Evolutionary conservation across 2,113 vertebrate genomes (phyloP).

Genomic region (Lophura nycthemera): DNA sequence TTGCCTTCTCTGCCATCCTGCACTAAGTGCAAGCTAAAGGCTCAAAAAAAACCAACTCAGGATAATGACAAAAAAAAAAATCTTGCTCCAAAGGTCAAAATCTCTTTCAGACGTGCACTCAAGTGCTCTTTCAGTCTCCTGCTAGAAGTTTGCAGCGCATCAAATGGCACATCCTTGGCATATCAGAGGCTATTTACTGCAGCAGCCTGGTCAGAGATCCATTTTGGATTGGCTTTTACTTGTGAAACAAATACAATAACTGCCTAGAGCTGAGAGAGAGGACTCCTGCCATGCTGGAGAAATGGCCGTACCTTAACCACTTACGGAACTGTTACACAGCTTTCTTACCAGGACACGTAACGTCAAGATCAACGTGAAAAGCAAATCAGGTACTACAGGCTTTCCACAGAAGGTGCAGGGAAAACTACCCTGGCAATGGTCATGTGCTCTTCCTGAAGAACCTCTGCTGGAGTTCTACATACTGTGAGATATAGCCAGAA

Average conservation of each 20-base stretch:
- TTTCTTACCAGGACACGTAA: neutral
- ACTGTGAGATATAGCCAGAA: neutral
- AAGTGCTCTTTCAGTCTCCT: neutral
- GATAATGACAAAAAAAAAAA: neutral
- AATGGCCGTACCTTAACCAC: neutral
- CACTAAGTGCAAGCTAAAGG: fast-evolving
- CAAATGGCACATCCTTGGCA: neutral
- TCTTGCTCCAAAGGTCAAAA: neutral
- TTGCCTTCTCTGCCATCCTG: neutral
- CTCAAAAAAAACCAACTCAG: neutral
- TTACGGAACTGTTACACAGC: neutral
- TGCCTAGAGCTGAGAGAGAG: neutral
- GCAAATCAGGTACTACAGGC: neutral
- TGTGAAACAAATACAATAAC: neutral
- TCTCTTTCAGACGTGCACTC: neutral
- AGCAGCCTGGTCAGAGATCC: neutral
- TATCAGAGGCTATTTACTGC: neutral
- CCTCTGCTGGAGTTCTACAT: neutral
- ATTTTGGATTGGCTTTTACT: neutral
- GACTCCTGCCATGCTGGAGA: neutral
- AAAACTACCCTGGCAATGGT: neutral
- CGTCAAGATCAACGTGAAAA: neutral
- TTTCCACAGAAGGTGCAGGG: neutral
- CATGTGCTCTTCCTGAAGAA: neutral
- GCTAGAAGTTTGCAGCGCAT: neutral